phyloP scores from a whole-genome alignment of 2,113 vertebrate genomes.

The Pterocles burchelli region DNA sequence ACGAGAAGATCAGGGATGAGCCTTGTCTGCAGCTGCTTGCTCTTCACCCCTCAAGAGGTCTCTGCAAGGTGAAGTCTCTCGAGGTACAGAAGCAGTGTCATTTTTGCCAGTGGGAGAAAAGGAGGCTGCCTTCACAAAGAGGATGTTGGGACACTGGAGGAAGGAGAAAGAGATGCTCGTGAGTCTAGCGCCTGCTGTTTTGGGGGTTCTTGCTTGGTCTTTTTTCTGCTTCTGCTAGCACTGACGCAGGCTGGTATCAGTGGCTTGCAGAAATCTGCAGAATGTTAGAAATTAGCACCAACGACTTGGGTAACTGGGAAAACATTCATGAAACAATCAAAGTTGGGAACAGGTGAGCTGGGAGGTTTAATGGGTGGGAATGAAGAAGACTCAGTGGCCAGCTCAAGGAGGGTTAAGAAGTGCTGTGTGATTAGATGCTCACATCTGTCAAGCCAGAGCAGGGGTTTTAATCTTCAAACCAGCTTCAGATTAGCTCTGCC shows the following conservation, averaged over 20 bases:
- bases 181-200: neutral
- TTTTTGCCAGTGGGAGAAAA: neutral
- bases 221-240: neutral
- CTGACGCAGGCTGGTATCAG: neutral
- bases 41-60: neutral
- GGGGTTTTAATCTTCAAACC: neutral
- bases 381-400: neutral
- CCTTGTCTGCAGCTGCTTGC: neutral
- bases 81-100: neutral
- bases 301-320: neutral
- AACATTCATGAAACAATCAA: neutral
- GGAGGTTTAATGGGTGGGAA: neutral
- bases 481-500: neutral
- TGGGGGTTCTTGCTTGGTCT: neutral
- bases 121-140: neutral
- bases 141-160: neutral
- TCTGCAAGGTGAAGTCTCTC: neutral
- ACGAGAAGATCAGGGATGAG: neutral
- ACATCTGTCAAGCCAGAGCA: neutral
- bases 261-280: neutral
- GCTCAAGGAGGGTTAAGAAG: neutral
- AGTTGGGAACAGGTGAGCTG: neutral
- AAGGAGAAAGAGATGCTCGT: neutral
- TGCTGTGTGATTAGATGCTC: neutral
- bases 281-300: neutral